phyloP scores from a whole-genome alignment of 2,797 vertebrate species.

The Chloroceryle amazona region DNA sequence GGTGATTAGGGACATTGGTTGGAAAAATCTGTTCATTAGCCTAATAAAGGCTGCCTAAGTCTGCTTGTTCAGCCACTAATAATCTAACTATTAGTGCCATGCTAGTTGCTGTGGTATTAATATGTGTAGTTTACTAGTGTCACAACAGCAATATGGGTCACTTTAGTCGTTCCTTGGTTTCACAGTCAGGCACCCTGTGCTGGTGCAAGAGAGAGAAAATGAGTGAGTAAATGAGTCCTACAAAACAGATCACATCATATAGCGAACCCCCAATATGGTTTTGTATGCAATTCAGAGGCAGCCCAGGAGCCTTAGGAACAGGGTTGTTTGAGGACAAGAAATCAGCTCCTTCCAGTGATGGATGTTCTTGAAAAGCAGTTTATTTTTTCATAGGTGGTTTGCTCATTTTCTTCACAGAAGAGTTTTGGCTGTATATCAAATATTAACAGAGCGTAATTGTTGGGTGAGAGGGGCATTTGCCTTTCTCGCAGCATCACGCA shows the following conservation, averaged over 20 bases:
- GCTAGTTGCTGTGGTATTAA: slow-evolving; percentile 70
- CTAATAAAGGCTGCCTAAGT: slow-evolving; percentile 81
- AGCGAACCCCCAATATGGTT: not conserved
- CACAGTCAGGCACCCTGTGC: not conserved
- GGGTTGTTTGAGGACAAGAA: slow-evolving; percentile 83
- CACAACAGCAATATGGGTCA: slow-evolving; percentile 51
- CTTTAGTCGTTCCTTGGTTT: slow-evolving; percentile 7
- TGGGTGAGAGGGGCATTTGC: rapidly evolving
- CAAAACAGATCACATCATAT: slow-evolving; percentile 16
- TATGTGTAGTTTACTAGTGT: slow-evolving; percentile 53
- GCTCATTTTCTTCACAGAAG: slow-evolving; percentile 59
- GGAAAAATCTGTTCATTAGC: slow-evolving; percentile 80
- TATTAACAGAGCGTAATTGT: slow-evolving; percentile 80
- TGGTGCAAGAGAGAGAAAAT: not conserved
- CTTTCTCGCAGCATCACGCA: rapidly evolving
- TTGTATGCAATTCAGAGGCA: slow-evolving; percentile 23
- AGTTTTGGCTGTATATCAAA: slow-evolving; percentile 76
- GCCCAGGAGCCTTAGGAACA: slow-evolving; percentile 49
- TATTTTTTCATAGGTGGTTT: slow-evolving; percentile 77
- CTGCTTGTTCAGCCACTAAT: slow-evolving; percentile 79
- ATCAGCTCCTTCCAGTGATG: slow-evolving; percentile 68
- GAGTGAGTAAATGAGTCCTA: not conserved
- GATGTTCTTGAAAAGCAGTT: slow-evolving; percentile 84
- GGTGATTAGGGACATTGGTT: slow-evolving; percentile 79
- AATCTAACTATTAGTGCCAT: slow-evolving; percentile 74